Percentiles rank a stretch among this genome's conserved stretches.
phyloP scores from a whole-genome alignment of 1,140 invertebrate species.

The Agrypnia vestita region DNA sequence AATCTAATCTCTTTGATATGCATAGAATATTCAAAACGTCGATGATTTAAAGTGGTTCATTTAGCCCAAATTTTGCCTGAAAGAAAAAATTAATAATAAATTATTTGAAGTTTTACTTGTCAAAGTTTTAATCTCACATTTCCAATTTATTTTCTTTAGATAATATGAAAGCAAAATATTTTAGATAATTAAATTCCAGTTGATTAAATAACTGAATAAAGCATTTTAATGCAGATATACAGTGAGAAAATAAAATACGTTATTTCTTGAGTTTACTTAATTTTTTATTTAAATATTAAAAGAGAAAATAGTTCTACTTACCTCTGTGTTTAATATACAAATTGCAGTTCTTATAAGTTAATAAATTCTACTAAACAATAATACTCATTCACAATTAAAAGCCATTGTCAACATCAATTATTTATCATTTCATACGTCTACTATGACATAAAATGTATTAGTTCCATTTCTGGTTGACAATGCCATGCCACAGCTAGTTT shows the following conservation, averaged over 20 bases:
- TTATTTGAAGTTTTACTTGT: constrained; percentile 5
- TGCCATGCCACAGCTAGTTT: too few relatives aligned
- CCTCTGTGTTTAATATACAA: background rate
- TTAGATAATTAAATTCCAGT: background rate
- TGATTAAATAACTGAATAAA: too few relatives aligned
- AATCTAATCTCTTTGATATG: background rate
- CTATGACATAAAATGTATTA: too few relatives aligned
- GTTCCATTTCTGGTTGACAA: too few relatives aligned
- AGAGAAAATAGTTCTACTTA: background rate
- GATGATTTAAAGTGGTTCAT: background rate
- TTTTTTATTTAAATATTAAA: too few relatives aligned
- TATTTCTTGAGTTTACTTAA: constrained; percentile 3
- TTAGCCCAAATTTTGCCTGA: constrained; percentile 52
- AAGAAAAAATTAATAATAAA: constrained; percentile 33
- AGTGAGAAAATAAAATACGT: constrained; percentile 2
- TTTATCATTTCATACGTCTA: too few relatives aligned
- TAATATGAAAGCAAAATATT: background rate
- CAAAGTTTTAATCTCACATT: background rate
- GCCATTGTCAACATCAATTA: too few relatives aligned
- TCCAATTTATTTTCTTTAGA: background rate
- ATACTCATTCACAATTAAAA: background rate
- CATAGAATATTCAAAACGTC: constrained; percentile 17
- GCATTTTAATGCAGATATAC: too few relatives aligned
- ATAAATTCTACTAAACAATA: too few relatives aligned
- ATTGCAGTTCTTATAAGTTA: too few relatives aligned